Conservation (phyloP, 2,888 invertebrate genomes). For the Drosophila macrothrix region DNA sequence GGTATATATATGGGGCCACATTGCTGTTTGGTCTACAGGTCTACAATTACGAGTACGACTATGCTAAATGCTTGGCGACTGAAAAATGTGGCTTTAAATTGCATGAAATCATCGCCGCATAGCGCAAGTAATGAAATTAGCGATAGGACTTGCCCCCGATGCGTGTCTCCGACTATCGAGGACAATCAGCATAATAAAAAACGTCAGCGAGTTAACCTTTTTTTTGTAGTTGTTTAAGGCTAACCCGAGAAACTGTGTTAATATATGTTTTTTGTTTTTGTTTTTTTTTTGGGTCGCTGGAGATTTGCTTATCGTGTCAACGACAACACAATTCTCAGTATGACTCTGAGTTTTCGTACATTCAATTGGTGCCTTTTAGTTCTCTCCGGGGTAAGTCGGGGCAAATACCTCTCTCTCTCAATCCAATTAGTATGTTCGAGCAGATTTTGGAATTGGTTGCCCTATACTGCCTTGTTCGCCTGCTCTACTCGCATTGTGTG, state of each 20-base stretch:
- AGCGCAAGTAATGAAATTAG: constrained; percentile 80
- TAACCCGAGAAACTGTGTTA: constrained; percentile 7
- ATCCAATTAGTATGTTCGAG: background rate
- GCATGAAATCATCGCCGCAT: constrained; percentile 82
- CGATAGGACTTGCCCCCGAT: constrained; percentile 36
- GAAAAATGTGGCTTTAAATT: constrained; percentile 79
- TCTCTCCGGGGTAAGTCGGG: constrained; percentile 53
- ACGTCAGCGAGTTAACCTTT: constrained; percentile 56
- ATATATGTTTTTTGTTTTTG: background rate
- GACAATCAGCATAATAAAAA: constrained; percentile 45
- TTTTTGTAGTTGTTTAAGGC: constrained; percentile 2
- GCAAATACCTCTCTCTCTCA: background rate
- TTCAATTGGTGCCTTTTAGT: constrained; percentile 54
- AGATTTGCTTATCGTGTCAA: constrained; percentile 62
- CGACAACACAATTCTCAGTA: constrained; percentile 45
- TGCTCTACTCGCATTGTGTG: constrained; percentile 54
- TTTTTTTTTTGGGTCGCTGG: constrained; percentile 19
- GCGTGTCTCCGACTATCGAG: constrained; percentile 46
- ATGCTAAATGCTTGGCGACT: constrained; percentile 72
- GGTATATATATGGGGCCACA: constrained; percentile 4
- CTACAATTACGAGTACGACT: constrained; percentile 62
- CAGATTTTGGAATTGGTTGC: constrained; percentile 55
- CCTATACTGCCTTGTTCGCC: constrained; percentile 21
- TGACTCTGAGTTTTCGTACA: constrained; percentile 52
- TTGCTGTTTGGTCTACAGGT: constrained; percentile 11